These are phyloP conservation scores for Oscheius sp. DNA, from an alignment of 2,888 invertebrate genomes.

Conservation along the genomic window DNA sequence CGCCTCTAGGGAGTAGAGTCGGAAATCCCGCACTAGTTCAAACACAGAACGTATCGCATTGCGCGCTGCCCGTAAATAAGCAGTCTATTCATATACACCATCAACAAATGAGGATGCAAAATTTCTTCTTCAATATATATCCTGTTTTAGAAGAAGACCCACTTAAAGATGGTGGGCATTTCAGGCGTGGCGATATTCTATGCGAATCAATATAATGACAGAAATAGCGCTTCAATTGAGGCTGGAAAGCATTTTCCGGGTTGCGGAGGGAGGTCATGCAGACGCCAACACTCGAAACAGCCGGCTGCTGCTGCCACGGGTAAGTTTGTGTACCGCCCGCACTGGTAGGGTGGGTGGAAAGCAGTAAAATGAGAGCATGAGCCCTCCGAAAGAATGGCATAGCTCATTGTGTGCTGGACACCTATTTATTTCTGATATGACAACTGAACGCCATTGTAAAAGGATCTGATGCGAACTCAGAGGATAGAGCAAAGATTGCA, in stretches of 20 bases:
- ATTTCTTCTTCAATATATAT: background rate
- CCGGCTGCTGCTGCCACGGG: slow-evolving; percentile 28
- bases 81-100: slow-evolving; percentile 11
- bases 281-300: slow-evolving; percentile 35
- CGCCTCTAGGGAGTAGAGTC: slow-evolving; percentile 17
- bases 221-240: slow-evolving; percentile 18
- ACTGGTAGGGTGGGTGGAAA: slow-evolving; percentile 24
- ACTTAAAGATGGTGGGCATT: background rate
- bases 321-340: slow-evolving; percentile 34
- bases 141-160: background rate
- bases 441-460: too few relatives aligned
- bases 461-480: too few relatives aligned
- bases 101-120: background rate
- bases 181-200: background rate
- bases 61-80: slow-evolving; percentile 26
- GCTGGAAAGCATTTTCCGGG: slow-evolving; percentile 14
- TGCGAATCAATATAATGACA: background rate
- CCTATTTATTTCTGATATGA: too few relatives aligned
- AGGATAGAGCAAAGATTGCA: background rate
- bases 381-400: background rate
- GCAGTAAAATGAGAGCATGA: slow-evolving; percentile 27
- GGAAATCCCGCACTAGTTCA: slow-evolving; percentile 29
- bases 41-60: slow-evolving; percentile 28
- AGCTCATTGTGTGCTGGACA: background rate
- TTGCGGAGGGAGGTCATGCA: slow-evolving; percentile 30